These are phyloP conservation scores for Dynastes hyllus DNA, from an alignment of 2,888 invertebrate genomes.

Conservation along the genomic window DNA sequence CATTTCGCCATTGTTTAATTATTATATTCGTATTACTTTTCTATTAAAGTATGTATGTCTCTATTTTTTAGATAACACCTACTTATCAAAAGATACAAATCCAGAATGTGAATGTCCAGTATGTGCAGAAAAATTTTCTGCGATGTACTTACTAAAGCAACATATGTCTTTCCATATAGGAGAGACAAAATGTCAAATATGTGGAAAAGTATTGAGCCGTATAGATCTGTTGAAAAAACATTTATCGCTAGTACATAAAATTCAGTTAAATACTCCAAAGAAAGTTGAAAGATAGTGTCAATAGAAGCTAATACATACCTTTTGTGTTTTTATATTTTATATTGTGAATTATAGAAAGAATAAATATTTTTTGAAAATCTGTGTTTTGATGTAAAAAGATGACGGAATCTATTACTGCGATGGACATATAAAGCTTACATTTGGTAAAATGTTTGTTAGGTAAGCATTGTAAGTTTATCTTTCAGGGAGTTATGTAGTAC, in stretches of 20 bases:
- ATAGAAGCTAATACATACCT: neutral
- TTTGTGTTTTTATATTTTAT: neutral
- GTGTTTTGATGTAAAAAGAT: too few species aligned
- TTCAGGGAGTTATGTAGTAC: too few species aligned
- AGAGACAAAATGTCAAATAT: conserved; percentile 72
- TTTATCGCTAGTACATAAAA: conserved; percentile 57
- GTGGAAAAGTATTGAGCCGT: conserved; percentile 72
- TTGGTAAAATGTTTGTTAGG: too few species aligned
- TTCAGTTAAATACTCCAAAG: conserved; percentile 21
- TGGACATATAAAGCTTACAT: too few species aligned
- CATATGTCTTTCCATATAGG: conserved; percentile 73
- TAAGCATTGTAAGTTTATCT: too few species aligned
- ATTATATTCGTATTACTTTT: too few species aligned
- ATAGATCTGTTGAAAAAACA: conserved; percentile 63
- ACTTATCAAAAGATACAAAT: conserved; percentile 49
- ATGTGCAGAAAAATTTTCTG: conserved; percentile 49
- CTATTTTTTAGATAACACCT: conserved; percentile 39
- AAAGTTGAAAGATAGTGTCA: conserved; percentile 9
- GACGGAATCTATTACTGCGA: too few species aligned
- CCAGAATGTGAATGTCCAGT: conserved; percentile 52
- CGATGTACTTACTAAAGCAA: conserved; percentile 66
- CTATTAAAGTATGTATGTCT: neutral
- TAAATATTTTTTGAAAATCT: neutral
- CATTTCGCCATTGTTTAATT: too few species aligned
- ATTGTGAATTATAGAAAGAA: neutral